Evolutionary conservation across 2,888 invertebrate genomes (phyloP), one percentile per base, ranked within the genome.

Genomic region (Melinaea menophilus): DNA sequence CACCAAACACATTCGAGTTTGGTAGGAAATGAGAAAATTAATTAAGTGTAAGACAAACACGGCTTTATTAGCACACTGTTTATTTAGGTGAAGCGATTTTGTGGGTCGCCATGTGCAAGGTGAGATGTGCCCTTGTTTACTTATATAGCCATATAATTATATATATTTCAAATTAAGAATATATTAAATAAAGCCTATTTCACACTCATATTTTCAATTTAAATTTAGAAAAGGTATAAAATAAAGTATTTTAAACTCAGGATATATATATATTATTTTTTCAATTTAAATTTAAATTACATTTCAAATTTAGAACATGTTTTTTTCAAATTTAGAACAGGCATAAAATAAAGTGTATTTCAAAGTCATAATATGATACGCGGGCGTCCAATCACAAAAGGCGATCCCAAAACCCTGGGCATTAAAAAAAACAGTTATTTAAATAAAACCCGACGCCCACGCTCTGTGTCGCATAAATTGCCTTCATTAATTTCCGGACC

Each of bases 401-500:
- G 86, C 74, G 74, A 76, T 75, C 79, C 80, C 81, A 82, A 85
- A 86, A 80, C 81, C 79, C 80, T 79, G 79, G 79, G 81, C 76
- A 77, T 74, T 73, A 75, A 79, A 78, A 80, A 68, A 71, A 71
- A 73, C 77, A 78, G 81, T 84, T 88, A 88, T 89, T 90, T 90
- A 88, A 88, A 90, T 88, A 90, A 88, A 87, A 86, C 80, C 85
- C 80, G 75, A 80, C 79, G 79, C 80, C 82, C 80, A 79, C 82
- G 84, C 80, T 79, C 80, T 75, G 79, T 86, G 89, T 88, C 89
- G 88, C 90, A 90, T 90, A 90, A 90, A 90, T 90, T 90, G 88
- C 88, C 82, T 88, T 86, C 88, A 89, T 89, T 90, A 89, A 90
- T 90, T 88, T 90, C 90, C 90, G 88, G 87, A 83, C 85, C 84